These are phyloP conservation scores for Eupithecia pulchellata DNA, from an alignment of 2,888 invertebrate species.

Conservation along the genomic window DNA sequence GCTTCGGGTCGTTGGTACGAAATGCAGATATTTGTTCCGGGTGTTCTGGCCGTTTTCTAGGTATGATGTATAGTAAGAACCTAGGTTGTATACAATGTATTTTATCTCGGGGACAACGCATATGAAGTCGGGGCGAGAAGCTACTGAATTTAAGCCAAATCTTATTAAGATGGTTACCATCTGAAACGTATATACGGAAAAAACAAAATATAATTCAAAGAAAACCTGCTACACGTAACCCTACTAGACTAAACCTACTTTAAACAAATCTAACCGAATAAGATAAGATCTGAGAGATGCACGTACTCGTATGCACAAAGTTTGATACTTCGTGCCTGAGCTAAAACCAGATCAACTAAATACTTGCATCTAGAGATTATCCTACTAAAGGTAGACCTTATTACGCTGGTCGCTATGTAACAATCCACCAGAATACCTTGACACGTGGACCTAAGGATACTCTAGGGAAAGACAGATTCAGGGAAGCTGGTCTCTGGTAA, in stretches of 20 bases:
- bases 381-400: neutral
- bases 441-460: neutral
- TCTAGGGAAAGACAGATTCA: neutral
- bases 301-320: conserved; percentile 3
- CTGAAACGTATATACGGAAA: too few relatives aligned
- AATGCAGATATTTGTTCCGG: neutral
- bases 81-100: too few relatives aligned
- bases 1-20: neutral
- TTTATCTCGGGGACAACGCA: too few relatives aligned
- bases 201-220: neutral
- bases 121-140: too few relatives aligned
- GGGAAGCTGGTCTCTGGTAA: neutral
- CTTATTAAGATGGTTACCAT: too few relatives aligned
- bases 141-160: too few relatives aligned
- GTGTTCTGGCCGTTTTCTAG: too few relatives aligned
- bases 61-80: too few relatives aligned
- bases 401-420: neutral
- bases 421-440: neutral
- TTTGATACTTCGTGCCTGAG: conserved; percentile 17
- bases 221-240: neutral
- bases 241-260: neutral
- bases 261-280: neutral
- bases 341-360: neutral
- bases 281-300: neutral
- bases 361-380: conserved; percentile 1